Evolutionary conservation across 2,888 invertebrate genomes (phyloP).

Genomic region (Elmis aenea): DNA sequence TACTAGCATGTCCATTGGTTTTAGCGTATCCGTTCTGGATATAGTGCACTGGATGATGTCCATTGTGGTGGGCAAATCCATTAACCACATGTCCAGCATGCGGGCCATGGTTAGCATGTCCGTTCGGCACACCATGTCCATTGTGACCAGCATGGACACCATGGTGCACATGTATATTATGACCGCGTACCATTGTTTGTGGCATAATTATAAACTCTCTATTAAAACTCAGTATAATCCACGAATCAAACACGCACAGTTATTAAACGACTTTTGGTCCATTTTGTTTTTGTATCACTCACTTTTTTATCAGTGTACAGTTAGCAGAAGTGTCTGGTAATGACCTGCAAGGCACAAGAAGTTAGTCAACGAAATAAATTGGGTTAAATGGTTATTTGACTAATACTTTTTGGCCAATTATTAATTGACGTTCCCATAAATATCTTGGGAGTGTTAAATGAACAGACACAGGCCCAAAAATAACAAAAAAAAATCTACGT

Average conservation of each 20-base stretch:
- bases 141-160: conserved; percentile 4
- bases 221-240: background rate
- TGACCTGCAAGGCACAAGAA: too few relatives aligned
- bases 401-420: too few relatives aligned
- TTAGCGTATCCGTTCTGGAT: conserved; percentile 34
- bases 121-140: conserved; percentile 19
- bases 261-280: too few relatives aligned
- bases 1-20: conserved; percentile 39
- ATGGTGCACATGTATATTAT: conserved; percentile 20
- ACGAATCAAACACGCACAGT: background rate
- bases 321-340: too few relatives aligned
- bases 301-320: too few relatives aligned
- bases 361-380: too few relatives aligned
- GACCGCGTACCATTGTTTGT: conserved; percentile 32
- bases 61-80: conserved; percentile 28
- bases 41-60: conserved; percentile 31
- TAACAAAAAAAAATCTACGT: too few relatives aligned
- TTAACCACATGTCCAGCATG: conserved; percentile 28
- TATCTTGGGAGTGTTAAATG: too few relatives aligned
- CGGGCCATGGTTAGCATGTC: conserved; percentile 27
- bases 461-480: too few relatives aligned
- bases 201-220: conserved; percentile 35
- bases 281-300: too few relatives aligned
- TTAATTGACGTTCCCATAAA: too few relatives aligned
- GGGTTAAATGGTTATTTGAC: too few relatives aligned